Percentiles rank a stretch among this genome's conserved stretches.
These are phyloP conservation scores for Cephalopachus bancanus DNA, from an alignment of 2,797 vertebrate genomes.

Conservation along the genomic window DNA sequence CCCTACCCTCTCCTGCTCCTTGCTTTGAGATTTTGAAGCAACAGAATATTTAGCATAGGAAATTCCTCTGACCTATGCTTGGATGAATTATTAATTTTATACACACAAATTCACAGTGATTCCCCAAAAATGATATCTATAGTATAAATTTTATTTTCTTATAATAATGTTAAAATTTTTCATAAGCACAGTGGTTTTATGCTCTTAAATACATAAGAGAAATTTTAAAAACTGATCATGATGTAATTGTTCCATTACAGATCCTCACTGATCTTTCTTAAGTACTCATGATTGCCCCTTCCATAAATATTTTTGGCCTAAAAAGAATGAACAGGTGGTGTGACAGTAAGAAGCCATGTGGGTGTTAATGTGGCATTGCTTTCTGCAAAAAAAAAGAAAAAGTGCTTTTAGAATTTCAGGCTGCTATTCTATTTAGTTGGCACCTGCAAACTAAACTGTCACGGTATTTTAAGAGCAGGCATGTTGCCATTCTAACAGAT, in stretches of 20 bases:
- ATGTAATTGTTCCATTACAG: not conserved
- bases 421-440: constrained; percentile 31
- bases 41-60: not conserved
- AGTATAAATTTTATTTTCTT: not conserved
- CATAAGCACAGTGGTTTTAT: not conserved
- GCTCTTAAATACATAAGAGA: not conserved
- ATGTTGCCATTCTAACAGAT: constrained; percentile 61
- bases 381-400: constrained; percentile 25
- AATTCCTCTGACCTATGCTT: not conserved
- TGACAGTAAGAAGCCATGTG: not conserved
- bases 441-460: not conserved
- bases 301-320: constrained; percentile 32
- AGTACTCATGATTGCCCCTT: not conserved
- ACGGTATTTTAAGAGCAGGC: constrained; percentile 51
- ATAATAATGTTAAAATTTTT: not conserved
- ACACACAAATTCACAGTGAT: not conserved
- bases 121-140: not conserved
- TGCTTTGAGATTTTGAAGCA: constrained; percentile 13
- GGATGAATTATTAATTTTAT: not conserved
- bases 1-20: not conserved
- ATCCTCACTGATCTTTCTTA: not conserved
- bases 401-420: constrained; percentile 25
- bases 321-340: constrained; percentile 43
- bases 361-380: not conserved
- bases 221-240: not conserved